These are phyloP conservation scores for Candoia aspera DNA, from an alignment of 2,113 vertebrate genomes.

Conservation along the genomic window DNA sequence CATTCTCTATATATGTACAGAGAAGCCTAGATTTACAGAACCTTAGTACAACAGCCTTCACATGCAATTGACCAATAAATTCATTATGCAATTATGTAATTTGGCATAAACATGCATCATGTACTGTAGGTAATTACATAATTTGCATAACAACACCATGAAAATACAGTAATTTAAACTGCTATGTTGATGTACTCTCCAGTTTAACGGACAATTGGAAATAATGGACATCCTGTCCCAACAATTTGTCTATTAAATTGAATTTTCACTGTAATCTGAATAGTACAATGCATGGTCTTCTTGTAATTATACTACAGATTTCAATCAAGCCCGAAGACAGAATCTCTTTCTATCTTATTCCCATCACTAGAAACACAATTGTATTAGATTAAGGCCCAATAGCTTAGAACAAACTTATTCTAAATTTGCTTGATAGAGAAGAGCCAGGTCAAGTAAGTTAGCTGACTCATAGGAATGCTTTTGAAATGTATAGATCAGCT, in stretches of 20 bases:
- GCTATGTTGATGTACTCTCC: not conserved
- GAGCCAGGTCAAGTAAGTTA: not conserved
- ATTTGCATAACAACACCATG: not conserved
- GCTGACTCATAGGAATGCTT: not conserved
- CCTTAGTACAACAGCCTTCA: not conserved
- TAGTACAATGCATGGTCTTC: not conserved
- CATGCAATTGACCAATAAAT: not conserved
- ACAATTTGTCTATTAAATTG: not conserved
- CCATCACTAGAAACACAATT: not conserved
- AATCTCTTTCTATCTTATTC: not conserved
- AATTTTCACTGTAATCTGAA: not conserved
- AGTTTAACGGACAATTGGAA: not conserved
- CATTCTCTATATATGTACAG: not conserved
- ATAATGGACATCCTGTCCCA: not conserved
- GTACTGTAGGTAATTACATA: not conserved
- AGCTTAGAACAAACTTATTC: not conserved
- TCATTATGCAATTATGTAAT: not conserved
- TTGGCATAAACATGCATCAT: not conserved
- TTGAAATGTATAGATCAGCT: slow-evolving; percentile 6
- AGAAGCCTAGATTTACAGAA: not conserved
- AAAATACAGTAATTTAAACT: not conserved
- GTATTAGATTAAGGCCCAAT: not conserved
- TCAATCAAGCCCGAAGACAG: not conserved
- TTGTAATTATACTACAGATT: not conserved
- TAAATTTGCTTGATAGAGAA: not conserved